Evolutionary conservation across 2,797 vertebrate species (phyloP), one percentile per base, ranked within the genome.

Genomic region (Florisuga fusca): DNA sequence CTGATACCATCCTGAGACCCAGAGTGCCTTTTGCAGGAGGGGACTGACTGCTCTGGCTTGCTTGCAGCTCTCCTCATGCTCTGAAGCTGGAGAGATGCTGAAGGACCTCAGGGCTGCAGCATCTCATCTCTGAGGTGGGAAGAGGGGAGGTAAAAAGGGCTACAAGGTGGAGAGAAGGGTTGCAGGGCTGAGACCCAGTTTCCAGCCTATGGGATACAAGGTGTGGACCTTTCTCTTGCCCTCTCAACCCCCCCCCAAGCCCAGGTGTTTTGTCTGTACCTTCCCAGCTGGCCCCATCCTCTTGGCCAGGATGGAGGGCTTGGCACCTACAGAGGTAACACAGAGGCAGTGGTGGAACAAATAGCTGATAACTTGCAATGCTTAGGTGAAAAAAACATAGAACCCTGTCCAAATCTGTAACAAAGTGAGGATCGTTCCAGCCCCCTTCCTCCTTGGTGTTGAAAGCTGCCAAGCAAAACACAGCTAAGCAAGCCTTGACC

Each of bases 381-480:
- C 31, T 51, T 41, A 41, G 79, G 29, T 12, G 63, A 51, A 64
- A 93, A 95, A 93, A 95, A 94, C 48, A 25, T 67, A 73, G 88
- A 92, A 73, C 69, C 68, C 80, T 48, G 48, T 46, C 64, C 50
- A 58, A 84, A 57, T 62, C 54, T 53, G 1, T 26, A 81, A 76
- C 59, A 72, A 66, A 83, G 62, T 1, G 4, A 77, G 80, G 38
- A 20, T 69, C 73, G 62, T 72, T 57, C 55, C 3, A 41, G 58
- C 54, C 43, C 66, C 69, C 38, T 41, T 95, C 66, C 58, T 87
- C 33, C 80, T 64, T 10, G 2, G 66, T 38, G 7, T 1, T 64
- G 64, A 57, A 72, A 74, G 67, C 59, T 93, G 84, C 84, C 84
- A 84, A 93, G 77, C 13, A 61, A 89, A 90, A 94, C 85, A 87